These are phyloP conservation scores for Masticophis lateralis DNA, from an alignment of 2,797 vertebrate species.

Conservation along the genomic window DNA sequence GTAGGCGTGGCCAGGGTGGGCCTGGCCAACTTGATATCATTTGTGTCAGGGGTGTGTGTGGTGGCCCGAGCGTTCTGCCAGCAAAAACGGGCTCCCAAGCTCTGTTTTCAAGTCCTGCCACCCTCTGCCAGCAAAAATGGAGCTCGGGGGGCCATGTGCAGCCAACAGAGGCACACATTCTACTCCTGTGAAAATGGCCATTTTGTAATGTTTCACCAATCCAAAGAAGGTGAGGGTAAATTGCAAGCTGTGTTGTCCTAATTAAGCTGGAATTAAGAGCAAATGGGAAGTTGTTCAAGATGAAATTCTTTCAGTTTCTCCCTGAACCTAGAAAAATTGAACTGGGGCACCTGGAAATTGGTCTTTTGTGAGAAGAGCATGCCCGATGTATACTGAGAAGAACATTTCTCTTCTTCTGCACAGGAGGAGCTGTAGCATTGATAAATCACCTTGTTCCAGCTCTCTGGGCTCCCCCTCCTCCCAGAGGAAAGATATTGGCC, in stretches of 20 bases:
- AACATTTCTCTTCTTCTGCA: accelerated
- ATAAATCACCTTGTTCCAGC: slow-evolving; percentile 87
- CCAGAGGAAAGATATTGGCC: slow-evolving; percentile 87
- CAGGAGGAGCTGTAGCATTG: slow-evolving; percentile 92
- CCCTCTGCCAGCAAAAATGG: no score
- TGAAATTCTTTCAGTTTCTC: neutral
- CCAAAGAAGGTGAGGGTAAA: neutral
- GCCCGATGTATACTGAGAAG: neutral
- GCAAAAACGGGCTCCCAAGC: no score
- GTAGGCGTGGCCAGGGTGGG: no score
- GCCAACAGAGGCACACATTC: neutral
- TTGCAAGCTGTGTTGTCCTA: neutral
- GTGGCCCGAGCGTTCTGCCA: no score
- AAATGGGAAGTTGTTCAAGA: neutral
- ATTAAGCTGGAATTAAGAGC: neutral
- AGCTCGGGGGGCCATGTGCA: no score
- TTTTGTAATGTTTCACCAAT: neutral
- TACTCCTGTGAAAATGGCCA: neutral
- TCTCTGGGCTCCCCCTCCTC: slow-evolving; percentile 82
- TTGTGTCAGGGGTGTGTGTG: no score
- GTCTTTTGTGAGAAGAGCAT: neutral
- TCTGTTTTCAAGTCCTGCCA: no score
- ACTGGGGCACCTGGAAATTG: neutral
- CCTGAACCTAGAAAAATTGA: neutral
- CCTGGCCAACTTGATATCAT: no score